Evolutionary conservation across 2,888 invertebrate genomes (phyloP).

Genomic region (Drosophila demipolita): DNA sequence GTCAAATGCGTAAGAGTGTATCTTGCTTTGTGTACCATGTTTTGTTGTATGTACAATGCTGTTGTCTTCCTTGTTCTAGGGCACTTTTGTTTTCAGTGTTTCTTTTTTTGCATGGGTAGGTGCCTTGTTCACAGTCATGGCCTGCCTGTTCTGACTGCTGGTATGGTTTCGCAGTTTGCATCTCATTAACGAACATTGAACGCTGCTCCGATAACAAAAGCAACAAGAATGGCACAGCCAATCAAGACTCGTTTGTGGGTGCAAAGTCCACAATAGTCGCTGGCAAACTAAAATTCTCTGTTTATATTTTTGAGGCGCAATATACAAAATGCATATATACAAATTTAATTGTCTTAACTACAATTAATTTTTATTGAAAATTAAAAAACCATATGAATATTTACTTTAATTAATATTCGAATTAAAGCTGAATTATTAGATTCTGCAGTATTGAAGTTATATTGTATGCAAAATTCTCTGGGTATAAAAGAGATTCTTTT

Average conservation of each 20-base stretch:
- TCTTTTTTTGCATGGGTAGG: constrained; percentile 36
- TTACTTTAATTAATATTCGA: too few relatives aligned
- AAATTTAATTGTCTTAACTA: not conserved
- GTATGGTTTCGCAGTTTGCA: constrained; percentile 50
- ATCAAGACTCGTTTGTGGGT: constrained; percentile 79
- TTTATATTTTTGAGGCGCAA: not conserved
- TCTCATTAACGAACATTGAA: constrained; percentile 73
- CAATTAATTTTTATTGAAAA: not conserved
- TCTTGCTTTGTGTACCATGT: constrained; percentile 22
- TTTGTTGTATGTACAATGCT: constrained; percentile 25
- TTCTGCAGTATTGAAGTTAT: not conserved
- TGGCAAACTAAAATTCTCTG: not conserved
- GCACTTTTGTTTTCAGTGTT: constrained; percentile 20
- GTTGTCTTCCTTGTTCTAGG: constrained; percentile 39
- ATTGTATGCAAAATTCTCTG: not conserved
- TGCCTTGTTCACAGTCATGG: constrained; percentile 50
- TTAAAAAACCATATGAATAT: too few relatives aligned
- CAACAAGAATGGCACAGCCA: constrained; percentile 38
- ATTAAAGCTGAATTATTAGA: not conserved
- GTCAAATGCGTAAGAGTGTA: not conserved
- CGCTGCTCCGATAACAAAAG: constrained; percentile 32
- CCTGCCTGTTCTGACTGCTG: constrained; percentile 35
- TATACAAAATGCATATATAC: not conserved
- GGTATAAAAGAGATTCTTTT: not conserved
- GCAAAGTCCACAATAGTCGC: constrained; percentile 74